Conservation (phyloP, 2,888 invertebrate genomes). For the Hyposoter didymator region DNA sequence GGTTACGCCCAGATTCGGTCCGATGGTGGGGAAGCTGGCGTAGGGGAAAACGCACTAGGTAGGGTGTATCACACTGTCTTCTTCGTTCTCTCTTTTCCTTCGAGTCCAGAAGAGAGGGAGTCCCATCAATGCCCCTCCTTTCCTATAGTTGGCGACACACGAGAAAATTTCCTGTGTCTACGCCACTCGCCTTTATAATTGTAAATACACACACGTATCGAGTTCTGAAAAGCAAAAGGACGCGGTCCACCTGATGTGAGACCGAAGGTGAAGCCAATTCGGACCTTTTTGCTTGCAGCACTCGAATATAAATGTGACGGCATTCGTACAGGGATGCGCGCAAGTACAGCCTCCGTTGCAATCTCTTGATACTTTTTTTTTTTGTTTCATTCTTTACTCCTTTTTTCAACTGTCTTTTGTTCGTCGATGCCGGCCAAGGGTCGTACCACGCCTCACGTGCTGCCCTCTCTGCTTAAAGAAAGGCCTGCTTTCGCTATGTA, state of each 20-base stretch:
- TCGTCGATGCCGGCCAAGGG: constrained; percentile 47
- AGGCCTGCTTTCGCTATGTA: constrained; percentile 41
- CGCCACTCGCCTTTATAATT: constrained; percentile 60
- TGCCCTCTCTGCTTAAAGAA: not conserved
- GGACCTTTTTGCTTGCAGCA: constrained; percentile 39
- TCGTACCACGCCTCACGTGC: constrained; percentile 55
- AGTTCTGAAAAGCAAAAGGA: constrained; percentile 4
- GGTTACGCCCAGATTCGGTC: constrained; percentile 75
- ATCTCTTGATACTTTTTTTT: constrained; percentile 27
- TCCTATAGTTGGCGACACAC: constrained; percentile 56
- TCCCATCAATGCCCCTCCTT: constrained; percentile 56
- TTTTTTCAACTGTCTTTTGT: constrained; percentile 48
- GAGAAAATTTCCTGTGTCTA: constrained; percentile 29
- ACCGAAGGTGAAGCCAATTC: not conserved
- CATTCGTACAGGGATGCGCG: constrained; percentile 48
- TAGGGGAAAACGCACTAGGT: constrained; percentile 76
- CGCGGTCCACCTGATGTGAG: not conserved
- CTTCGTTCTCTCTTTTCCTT: constrained; percentile 50
- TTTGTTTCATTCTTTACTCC: constrained; percentile 14
- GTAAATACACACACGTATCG: constrained; percentile 54
- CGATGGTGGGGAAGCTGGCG: constrained; percentile 75
- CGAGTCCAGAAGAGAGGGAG: constrained; percentile 58
- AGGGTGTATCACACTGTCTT: constrained; percentile 66
- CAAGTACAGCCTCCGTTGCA: constrained; percentile 45
- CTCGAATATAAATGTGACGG: constrained; percentile 20